Conservation (phyloP, 2,797 vertebrate species). For the Varecia variegata region DNA sequence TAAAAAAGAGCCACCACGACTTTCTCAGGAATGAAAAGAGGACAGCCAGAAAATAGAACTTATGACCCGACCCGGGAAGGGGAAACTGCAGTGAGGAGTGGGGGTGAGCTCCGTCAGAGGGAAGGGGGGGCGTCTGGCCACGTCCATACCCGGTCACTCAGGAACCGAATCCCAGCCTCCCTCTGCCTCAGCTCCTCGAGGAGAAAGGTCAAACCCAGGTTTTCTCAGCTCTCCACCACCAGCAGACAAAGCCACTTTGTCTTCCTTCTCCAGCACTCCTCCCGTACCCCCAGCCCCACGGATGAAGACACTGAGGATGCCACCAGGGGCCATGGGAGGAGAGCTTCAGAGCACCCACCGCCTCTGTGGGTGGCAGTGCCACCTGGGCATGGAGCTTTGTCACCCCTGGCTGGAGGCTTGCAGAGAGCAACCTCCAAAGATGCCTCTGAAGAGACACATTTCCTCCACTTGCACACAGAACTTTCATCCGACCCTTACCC, state of each 20-base stretch:
- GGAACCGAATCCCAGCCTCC: background rate
- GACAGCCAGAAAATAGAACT: background rate
- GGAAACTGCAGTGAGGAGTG: background rate
- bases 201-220: background rate
- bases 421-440: background rate
- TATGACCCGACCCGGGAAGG: background rate
- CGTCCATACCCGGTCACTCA: fast-evolving
- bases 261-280: background rate
- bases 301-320: background rate
- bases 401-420: background rate
- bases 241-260: background rate
- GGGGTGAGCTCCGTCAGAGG: background rate
- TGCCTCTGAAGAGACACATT: background rate
- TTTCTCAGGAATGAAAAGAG: slow-evolving; percentile 55
- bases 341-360: background rate
- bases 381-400: background rate
- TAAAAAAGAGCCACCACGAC: background rate
- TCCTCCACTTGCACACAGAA: background rate
- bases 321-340: background rate
- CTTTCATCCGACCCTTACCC: background rate
- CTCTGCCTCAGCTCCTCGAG: fast-evolving
- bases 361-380: background rate
- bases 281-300: background rate
- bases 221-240: slow-evolving; percentile 16
- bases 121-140: background rate